Evolutionary conservation across 2,888 invertebrate genomes (phyloP).

Genomic region (Stenodera caucasica): DNA sequence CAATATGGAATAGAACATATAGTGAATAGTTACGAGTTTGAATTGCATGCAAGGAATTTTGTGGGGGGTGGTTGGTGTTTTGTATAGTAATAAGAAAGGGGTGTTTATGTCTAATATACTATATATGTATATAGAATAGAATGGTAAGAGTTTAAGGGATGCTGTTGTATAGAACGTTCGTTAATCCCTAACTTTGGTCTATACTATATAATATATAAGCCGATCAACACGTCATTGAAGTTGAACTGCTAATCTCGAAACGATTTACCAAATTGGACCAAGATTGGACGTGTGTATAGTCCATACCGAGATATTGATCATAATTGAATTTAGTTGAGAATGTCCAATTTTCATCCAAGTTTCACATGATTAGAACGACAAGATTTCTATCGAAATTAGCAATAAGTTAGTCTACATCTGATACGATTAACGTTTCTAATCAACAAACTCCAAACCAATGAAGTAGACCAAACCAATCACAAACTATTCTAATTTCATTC

Average conservation of each 20-base stretch:
- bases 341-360: conserved; percentile 3
- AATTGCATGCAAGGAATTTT: conserved; percentile 6
- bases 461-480: too few relatives aligned
- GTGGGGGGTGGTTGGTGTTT: background rate
- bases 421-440: conserved; percentile 1
- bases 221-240: conserved; percentile 42
- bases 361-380: background rate
- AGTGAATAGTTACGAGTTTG: too few relatives aligned
- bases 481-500: too few relatives aligned
- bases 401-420: background rate
- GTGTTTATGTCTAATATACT: background rate
- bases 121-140: background rate
- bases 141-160: background rate
- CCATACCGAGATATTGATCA: conserved; percentile 17
- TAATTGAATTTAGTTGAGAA: conserved; percentile 21
- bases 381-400: background rate
- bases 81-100: background rate
- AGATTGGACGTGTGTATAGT: conserved; percentile 31
- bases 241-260: conserved; percentile 43
- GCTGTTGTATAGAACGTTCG: conserved; percentile 20
- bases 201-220: conserved; percentile 40
- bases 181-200: conserved; percentile 36
- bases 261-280: conserved; percentile 42
- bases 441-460: too few relatives aligned
- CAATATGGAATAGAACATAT: too few relatives aligned